A percentile compares a stretch with the other conserved stretches of the same genome.
phyloP scores from a whole-genome alignment of 2,888 invertebrate genomes.

The Alviniconcha strummeri region DNA sequence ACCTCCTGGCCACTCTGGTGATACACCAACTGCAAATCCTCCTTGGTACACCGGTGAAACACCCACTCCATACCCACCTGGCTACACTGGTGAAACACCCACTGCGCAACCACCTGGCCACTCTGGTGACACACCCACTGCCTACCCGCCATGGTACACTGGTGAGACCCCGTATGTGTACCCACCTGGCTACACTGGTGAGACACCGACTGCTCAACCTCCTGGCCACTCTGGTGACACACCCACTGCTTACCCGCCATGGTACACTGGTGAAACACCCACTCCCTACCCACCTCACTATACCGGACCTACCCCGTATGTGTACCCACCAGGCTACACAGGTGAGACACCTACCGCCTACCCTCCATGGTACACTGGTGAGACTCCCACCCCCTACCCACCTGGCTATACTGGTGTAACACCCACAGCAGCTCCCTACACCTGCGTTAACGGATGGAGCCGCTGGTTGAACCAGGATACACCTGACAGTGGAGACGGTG shows the following conservation, averaged over 20 bases:
- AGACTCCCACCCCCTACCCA: slow-evolving; percentile 21
- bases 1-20: background rate
- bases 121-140: slow-evolving; percentile 5
- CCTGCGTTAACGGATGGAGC: slow-evolving; percentile 43
- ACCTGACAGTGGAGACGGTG: slow-evolving; percentile 48
- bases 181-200: slow-evolving; percentile 20
- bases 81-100: slow-evolving; percentile 2
- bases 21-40: slow-evolving; percentile 4
- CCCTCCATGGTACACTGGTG: slow-evolving; percentile 11
- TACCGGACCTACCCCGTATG: slow-evolving; percentile 9
- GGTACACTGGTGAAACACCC: slow-evolving; percentile 24
- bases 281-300: background rate
- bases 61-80: slow-evolving; percentile 7
- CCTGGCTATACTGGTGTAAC: slow-evolving; percentile 27
- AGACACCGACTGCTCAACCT: slow-evolving; percentile 19
- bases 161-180: slow-evolving; percentile 6
- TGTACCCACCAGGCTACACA: slow-evolving; percentile 18
- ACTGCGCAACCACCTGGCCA: slow-evolving; percentile 2
- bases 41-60: slow-evolving; percentile 1
- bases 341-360: slow-evolving; percentile 22
- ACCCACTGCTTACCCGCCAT: slow-evolving; percentile 27
- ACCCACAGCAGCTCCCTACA: slow-evolving; percentile 7
- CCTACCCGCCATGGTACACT: slow-evolving; percentile 14
- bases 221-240: slow-evolving; percentile 12
- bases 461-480: slow-evolving; percentile 55